Base-by-base conservation (phyloP, 1,140 invertebrate genomes). In the Delia radicum region DNA sequence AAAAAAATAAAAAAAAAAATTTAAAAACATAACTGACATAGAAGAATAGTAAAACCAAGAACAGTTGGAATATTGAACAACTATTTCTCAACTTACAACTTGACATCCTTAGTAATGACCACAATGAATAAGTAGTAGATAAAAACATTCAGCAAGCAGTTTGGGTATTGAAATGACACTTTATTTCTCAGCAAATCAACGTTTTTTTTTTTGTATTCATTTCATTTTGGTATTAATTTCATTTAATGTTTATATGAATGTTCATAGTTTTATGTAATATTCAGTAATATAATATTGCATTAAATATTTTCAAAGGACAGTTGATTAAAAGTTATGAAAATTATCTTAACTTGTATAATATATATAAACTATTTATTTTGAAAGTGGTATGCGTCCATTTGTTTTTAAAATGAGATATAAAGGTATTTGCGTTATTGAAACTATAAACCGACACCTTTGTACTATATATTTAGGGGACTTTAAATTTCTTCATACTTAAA, bases 101-200 rank as follows among this genome's bases (percentile, higher is more conserved):
- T 69, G 65, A 69, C 65, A 69, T 69, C n/a, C 29, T 33, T 24
- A 69, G 65, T 69, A 69, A 69, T 69, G 65, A 69, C 65, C 65
- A 69, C 65, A 69, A 69, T 69, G 65, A 69, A 69, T 69, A 69
- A 18, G 65, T 69, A 27, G 24, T n/a, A 18, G 65, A 37, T 69
- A 69, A 69, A 21, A 33, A 55, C 29, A 69, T 28, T 18, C 29
- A 37, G 29, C 65, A 28, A 33, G 65, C 65, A 69, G 29, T 69
- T 69, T 69, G 65, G 29, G 48, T 33, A 69, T 69, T 69, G 65
- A 69, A 69, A 33, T 69, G 65, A 69, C 65, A 69, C 18, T 33
- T 69, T 69, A 69, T 69, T 55, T 21, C 48, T 55, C 24, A 55
- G 48, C 48, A 55, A 55, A 55, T 55, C 48, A 55, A 55, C 18